Conservation (phyloP, 1,140 invertebrate species). For the Drosophila willistoni region DNA sequence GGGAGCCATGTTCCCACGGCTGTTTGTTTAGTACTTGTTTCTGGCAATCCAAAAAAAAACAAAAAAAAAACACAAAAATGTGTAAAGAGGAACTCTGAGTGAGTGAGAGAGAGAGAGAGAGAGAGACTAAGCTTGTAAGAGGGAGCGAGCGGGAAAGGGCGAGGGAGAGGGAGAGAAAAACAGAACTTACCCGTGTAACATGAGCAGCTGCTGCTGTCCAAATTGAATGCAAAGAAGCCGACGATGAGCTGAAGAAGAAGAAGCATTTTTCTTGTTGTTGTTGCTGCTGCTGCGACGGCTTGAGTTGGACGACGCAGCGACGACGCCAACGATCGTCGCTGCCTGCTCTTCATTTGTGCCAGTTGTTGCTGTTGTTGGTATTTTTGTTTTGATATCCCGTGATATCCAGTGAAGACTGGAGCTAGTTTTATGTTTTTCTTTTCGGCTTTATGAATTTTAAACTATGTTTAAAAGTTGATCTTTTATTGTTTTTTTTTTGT, state of each 20-base stretch:
- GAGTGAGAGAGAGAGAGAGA: conserved; percentile 8
- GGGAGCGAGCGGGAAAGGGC: neutral
- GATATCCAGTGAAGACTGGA: too few species aligned
- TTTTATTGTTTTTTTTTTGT: conserved; percentile 40
- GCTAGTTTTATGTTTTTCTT: conserved; percentile 16
- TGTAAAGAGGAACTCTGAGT: conserved; percentile 4
- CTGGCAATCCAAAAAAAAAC: conserved; percentile 22
- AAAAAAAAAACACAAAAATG: conserved; percentile 33
- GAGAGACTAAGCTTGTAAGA: neutral
- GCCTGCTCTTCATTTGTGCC: conserved; percentile 61
- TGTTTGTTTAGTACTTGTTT: conserved; percentile 77
- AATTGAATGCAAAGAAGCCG: conserved; percentile 43
- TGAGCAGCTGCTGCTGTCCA: conserved; percentile 64
- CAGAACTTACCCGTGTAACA: conserved; percentile 78
- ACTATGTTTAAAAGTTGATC: conserved; percentile 41
- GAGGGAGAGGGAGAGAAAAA: conserved; percentile 14
- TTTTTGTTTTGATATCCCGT: conserved; percentile 20
- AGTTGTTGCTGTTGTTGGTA: conserved; percentile 41
- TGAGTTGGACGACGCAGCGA: conserved; percentile 62
- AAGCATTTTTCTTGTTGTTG: conserved; percentile 51
- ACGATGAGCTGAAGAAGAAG: conserved; percentile 40
- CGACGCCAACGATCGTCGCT: conserved; percentile 71
- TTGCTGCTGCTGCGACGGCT: conserved; percentile 32
- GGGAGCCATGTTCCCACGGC: conserved; percentile 60
- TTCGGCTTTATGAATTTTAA: conserved; percentile 10